A percentile compares a stretch with the other conserved stretches of the same genome.
These are phyloP conservation scores for Centropyge bicolor DNA, from an alignment of 2,797 vertebrate genomes.

Conservation along the genomic window DNA sequence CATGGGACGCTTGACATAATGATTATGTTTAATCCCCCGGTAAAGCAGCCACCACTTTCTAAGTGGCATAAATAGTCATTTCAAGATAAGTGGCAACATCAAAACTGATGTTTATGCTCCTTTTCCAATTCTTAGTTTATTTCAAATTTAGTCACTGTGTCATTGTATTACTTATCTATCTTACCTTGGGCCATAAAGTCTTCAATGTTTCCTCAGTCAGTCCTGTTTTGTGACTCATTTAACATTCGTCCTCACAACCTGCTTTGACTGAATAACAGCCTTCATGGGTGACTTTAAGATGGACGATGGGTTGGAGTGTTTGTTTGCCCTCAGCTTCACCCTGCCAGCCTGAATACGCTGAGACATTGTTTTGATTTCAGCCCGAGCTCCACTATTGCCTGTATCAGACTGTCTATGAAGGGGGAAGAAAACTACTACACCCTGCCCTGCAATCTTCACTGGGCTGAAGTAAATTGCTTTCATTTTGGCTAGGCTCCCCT, in stretches of 20 bases:
- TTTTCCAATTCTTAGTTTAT: slow-evolving; percentile 22
- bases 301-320: slow-evolving; percentile 62
- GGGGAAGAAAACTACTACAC: slow-evolving; percentile 73
- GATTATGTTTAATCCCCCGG: slow-evolving; percentile 63
- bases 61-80: slow-evolving; percentile 35
- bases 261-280: slow-evolving; percentile 49
- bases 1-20: slow-evolving; percentile 60
- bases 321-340: slow-evolving; percentile 70
- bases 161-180: neutral
- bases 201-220: slow-evolving; percentile 20
- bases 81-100: slow-evolving; percentile 13
- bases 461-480: slow-evolving; percentile 88
- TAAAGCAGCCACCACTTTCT: slow-evolving; percentile 49
- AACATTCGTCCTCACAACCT: slow-evolving; percentile 29
- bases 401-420: slow-evolving; percentile 76
- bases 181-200: neutral
- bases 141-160: slow-evolving; percentile 4
- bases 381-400: slow-evolving; percentile 53
- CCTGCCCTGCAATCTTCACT: slow-evolving; percentile 83
- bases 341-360: slow-evolving; percentile 64
- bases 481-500: slow-evolving; percentile 83
- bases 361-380: slow-evolving; percentile 81
- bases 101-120: neutral
- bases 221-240: slow-evolving; percentile 33
- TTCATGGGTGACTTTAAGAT: slow-evolving; percentile 54